These are phyloP conservation scores for Rhagologus leucostigma DNA, from an alignment of 2,113 vertebrate genomes.

Conservation along the genomic window DNA sequence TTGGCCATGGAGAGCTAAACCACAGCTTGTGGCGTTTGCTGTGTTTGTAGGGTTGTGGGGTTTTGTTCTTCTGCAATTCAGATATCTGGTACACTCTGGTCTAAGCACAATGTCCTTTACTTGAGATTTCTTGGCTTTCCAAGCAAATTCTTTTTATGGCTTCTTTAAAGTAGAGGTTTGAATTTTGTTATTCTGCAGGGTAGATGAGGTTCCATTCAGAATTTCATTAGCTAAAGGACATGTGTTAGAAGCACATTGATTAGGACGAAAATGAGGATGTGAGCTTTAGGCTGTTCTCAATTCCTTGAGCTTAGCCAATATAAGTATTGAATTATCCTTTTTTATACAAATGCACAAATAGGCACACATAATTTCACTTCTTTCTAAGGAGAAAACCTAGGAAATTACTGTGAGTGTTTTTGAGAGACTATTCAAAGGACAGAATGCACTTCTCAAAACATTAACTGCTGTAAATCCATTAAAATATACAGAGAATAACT, in stretches of 20 bases:
- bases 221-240: background rate
- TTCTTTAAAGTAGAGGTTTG: background rate
- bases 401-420: background rate
- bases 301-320: background rate
- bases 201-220: background rate
- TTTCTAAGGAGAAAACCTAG: background rate
- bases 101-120: background rate
- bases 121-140: background rate
- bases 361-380: background rate
- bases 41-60: background rate
- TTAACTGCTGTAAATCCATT: background rate
- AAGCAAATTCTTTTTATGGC: background rate
- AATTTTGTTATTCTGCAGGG: background rate
- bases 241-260: background rate
- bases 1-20: background rate
- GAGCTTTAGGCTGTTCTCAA: background rate
- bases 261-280: background rate
- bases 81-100: background rate
- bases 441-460: background rate
- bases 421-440: background rate
- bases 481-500: background rate
- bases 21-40: background rate
- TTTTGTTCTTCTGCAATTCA: background rate
- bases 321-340: background rate
- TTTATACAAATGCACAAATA: background rate